These are phyloP conservation scores for Dipus sagitta DNA, from an alignment of 2,797 vertebrate species.

Conservation along the genomic window DNA sequence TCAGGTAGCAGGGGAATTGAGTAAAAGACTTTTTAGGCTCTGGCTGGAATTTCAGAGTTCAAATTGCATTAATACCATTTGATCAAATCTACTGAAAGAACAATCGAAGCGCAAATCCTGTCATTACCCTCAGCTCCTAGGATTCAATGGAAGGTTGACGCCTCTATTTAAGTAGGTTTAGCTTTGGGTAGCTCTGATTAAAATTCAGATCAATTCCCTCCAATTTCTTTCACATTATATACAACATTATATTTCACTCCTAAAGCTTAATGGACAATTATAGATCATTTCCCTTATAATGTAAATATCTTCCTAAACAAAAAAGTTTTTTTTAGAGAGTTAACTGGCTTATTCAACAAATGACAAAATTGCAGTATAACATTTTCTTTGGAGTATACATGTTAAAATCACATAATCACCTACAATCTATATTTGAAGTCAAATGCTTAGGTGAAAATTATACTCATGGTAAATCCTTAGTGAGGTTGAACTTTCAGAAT, in stretches of 20 bases:
- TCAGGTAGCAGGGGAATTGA: slow-evolving; percentile 70
- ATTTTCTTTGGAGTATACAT: not conserved
- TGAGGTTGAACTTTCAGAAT: not conserved
- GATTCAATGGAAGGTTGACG: not conserved
- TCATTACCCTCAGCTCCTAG: not conserved
- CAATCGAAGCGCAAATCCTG: slow-evolving; percentile 53
- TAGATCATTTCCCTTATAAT: not conserved
- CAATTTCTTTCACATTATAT: not conserved
- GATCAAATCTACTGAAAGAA: slow-evolving; percentile 57
- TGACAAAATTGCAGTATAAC: not conserved
- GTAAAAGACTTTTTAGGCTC: slow-evolving; percentile 46
- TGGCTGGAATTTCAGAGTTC: slow-evolving; percentile 73
- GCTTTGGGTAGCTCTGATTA: not conserved
- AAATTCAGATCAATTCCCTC: slow-evolving; percentile 24
- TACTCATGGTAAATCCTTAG: not conserved
- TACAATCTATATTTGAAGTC: not conserved
- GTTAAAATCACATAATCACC: not conserved
- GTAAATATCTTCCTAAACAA: not conserved
- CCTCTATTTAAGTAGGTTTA: slow-evolving; percentile 29
- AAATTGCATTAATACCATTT: slow-evolving; percentile 69
- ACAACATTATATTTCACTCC: not conserved
- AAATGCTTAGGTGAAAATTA: not conserved
- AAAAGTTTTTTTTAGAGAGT: not conserved
- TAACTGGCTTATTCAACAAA: not conserved
- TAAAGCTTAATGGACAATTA: slow-evolving; percentile 7